phyloP scores from a whole-genome alignment of 2,797 vertebrate genomes.

The Pseudochirops corinnae region DNA sequence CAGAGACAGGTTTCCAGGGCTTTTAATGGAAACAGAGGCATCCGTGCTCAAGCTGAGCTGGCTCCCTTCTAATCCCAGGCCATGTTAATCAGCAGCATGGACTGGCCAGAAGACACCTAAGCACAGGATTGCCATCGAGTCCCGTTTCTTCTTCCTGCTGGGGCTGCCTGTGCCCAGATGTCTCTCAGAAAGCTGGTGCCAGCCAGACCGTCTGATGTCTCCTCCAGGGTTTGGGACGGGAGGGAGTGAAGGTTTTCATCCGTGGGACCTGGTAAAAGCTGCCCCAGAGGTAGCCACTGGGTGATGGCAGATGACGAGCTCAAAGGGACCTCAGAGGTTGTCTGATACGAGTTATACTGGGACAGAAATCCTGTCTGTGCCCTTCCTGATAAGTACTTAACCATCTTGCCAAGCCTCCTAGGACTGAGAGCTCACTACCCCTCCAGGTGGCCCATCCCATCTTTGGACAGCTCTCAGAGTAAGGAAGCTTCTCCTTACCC shows the following conservation, averaged over 20 bases:
- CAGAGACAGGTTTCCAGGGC: neutral
- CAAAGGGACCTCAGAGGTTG: neutral
- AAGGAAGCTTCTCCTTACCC: neutral
- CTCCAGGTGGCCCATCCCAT: neutral
- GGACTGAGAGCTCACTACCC: neutral
- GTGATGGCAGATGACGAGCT: neutral
- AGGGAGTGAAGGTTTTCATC: neutral
- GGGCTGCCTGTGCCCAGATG: neutral
- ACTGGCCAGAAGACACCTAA: neutral
- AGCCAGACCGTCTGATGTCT: neutral
- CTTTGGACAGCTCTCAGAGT: no score
- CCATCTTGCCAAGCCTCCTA: neutral
- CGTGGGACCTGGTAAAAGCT: neutral
- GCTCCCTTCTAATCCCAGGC: neutral
- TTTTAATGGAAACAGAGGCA: neutral
- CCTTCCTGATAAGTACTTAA: neutral
- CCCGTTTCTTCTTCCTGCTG: neutral
- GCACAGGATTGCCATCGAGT: neutral
- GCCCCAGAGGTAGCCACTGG: neutral
- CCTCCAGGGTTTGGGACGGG: neutral
- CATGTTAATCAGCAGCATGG: neutral
- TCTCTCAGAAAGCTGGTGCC: neutral
- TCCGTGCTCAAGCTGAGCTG: neutral
- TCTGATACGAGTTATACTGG: neutral
- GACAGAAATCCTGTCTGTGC: neutral